Base-by-base conservation (phyloP, 2,888 invertebrate genomes). In the Sepiola atlantica region DNA sequence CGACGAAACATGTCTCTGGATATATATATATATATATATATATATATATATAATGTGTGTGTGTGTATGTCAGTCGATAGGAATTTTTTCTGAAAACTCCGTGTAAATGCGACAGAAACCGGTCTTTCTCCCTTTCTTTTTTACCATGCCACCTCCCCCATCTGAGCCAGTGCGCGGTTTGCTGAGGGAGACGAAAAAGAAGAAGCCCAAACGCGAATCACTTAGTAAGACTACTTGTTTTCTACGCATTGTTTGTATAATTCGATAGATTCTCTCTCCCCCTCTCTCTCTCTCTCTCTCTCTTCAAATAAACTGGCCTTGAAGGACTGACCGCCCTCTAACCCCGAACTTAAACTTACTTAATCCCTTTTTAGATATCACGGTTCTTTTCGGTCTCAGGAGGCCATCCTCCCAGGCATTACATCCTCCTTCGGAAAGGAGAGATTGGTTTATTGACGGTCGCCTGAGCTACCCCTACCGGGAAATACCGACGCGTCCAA, bases 81-180 rank as follows among this genome's bases (percentile, higher is more conserved):
- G 77, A 45, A 45, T n/a, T 77, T n/a, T n/a, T 77, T n/a, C 77
- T 77, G 77, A n/a, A 77, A 77, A 20, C 20, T n/a, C 77, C 32
- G 77, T 77, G 77, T 45, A 45, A 77, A 77, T n/a, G 77, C 77
- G 77, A 77, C 77, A 77, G n/a, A 77, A 77, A n/a, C 77, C 77
- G n/a, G n/a, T 16, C n/a, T 77, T 18, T n/a, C 16, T 77, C n/a
- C n/a, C n/a, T 77, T 77, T 77, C 77, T n/a, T 20, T 77, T n/a
- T 20, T 77, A 77, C 20, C 4, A 14, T 16, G n/a, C 21, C n/a
- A n/a, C 77, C n/a, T 32, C 77, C 77, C 77, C 77, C 77, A 77
- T 77, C n/a, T n/a, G 77, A 77, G n/a, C 77, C n/a, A 77, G 32
- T 77, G 77, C 32, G 77, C 77, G n/a, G 77, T n/a, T n/a, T 77